Conservation (phyloP, 1,140 invertebrate genomes). For the Capitella teleta region DNA sequence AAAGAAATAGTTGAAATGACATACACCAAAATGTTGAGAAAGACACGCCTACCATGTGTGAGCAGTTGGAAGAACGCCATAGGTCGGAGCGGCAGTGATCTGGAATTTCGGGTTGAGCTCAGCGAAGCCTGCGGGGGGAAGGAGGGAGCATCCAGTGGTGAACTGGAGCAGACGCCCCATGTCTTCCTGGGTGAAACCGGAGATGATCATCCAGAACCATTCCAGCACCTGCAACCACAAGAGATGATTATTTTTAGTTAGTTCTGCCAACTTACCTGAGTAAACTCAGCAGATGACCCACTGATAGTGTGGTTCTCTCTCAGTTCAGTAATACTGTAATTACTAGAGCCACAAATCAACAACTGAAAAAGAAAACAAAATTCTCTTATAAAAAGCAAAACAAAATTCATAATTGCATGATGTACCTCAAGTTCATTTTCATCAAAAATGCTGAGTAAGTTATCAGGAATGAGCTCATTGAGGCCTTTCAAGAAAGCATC, state of each 20-base stretch:
- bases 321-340: conserved; percentile 81
- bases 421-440: conserved; percentile 89
- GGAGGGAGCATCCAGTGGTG: conserved; percentile 77
- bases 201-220: conserved; percentile 90
- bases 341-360: conserved; percentile 81
- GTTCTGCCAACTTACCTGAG: conserved; percentile 44
- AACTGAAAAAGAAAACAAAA: conserved; percentile 48
- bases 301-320: conserved; percentile 74
- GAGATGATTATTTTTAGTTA: background rate
- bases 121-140: conserved; percentile 77
- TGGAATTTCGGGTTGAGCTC: conserved; percentile 83
- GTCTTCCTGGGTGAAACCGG: conserved; percentile 83
- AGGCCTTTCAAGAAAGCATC: conserved; percentile 80
- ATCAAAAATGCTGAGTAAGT: conserved; percentile 85
- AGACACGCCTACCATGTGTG: conserved; percentile 66
- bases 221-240: conserved; percentile 52
- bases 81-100: conserved; percentile 75
- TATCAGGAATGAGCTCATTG: conserved; percentile 81
- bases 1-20: conserved; percentile 4
- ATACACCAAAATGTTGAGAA: background rate
- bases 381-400: background rate
- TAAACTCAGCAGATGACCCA: conserved; percentile 70
- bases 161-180: conserved; percentile 87
- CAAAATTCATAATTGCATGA: background rate
- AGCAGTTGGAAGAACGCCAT: conserved; percentile 79